A percentile compares a stretch with the other conserved stretches of the same genome.
These are phyloP conservation scores for Hyaena hyaena DNA, from an alignment of 2,113 vertebrate species.

Conservation along the genomic window DNA sequence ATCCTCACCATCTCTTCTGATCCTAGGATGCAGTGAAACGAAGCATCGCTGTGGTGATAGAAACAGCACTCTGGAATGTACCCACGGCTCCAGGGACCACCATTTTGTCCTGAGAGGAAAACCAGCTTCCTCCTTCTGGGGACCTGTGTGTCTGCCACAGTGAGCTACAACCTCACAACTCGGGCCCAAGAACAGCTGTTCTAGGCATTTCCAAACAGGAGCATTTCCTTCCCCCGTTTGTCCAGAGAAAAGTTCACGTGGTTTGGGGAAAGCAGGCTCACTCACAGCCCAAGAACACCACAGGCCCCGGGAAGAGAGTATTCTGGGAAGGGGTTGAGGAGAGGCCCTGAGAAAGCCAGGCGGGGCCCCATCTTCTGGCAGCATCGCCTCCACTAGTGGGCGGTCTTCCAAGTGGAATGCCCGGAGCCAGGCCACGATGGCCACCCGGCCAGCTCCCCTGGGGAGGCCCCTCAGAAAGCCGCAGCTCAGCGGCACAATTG, in stretches of 20 bases:
- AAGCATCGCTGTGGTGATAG: background rate
- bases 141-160: background rate
- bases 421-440: accelerated
- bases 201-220: background rate
- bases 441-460: background rate
- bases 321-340: background rate
- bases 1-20: background rate
- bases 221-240: too few species aligned
- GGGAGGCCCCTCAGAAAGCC: background rate
- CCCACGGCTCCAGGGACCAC: background rate
- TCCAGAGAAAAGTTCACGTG: background rate
- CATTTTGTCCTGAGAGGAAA: background rate
- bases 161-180: background rate
- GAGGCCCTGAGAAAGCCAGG: background rate
- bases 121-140: background rate
- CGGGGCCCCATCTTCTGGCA: conserved; percentile 4
- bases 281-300: background rate
- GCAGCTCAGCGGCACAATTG: background rate
- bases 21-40: background rate
- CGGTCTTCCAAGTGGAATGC: background rate
- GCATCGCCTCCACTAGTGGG: too few species aligned
- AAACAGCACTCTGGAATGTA: background rate
- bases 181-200: background rate
- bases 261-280: background rate
- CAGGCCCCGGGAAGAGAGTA: background rate